These are phyloP conservation scores for Siphonodentalium dalli DNA, from an alignment of 2,888 invertebrate genomes.

Conservation along the genomic window DNA sequence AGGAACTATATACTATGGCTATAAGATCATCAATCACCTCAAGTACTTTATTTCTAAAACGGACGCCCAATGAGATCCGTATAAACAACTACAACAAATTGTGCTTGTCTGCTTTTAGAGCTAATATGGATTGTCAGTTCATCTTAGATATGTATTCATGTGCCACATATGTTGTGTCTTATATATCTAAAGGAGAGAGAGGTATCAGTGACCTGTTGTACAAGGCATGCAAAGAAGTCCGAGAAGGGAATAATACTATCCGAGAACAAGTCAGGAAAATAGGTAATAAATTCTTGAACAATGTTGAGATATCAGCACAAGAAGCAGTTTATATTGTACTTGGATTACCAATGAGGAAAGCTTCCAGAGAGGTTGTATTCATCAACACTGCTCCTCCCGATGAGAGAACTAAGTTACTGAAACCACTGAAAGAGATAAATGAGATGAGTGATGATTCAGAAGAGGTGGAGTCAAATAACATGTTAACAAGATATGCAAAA, in stretches of 20 bases:
- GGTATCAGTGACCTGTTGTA: constrained; percentile 27
- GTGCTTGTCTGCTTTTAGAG: constrained; percentile 5
- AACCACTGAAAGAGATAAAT: constrained; percentile 30
- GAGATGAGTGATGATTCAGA: constrained; percentile 19
- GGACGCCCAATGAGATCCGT: constrained; percentile 12
- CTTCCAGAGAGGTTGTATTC: constrained; percentile 27
- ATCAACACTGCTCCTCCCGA: constrained; percentile 36
- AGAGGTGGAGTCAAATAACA: constrained; percentile 11
- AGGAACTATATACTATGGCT: neutral
- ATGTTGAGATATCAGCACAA: constrained; percentile 39
- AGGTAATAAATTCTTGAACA: constrained; percentile 34
- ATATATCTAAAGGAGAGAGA: constrained; percentile 25
- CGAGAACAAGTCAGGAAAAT: constrained; percentile 22
- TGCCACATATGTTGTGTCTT: constrained; percentile 23
- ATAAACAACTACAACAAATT: constrained; percentile 21
- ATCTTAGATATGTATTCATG: constrained; percentile 21
- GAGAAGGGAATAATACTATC: constrained; percentile 13
- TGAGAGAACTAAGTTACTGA: constrained; percentile 34
- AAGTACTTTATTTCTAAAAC: constrained; percentile 17
- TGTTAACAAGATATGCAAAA: constrained; percentile 6
- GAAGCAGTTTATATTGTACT: constrained; percentile 38
- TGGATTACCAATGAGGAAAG: constrained; percentile 32
- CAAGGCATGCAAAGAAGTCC: constrained; percentile 18
- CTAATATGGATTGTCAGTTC: constrained; percentile 20
- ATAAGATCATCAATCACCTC: neutral